Base-by-base conservation (phyloP, 2,888 invertebrate species). In the Volucella zonaria region DNA sequence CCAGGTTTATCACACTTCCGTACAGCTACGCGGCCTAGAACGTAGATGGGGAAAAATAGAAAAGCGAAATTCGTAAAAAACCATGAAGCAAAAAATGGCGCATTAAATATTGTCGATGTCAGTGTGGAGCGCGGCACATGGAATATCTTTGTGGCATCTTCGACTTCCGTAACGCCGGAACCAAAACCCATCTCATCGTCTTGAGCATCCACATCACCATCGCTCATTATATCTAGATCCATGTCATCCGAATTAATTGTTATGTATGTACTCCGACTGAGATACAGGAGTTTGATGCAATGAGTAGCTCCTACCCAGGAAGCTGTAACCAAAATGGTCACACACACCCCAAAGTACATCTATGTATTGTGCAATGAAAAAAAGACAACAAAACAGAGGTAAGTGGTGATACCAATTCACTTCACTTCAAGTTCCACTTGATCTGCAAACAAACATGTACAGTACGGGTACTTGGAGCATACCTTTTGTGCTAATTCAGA, bases 71-170 rank as follows among this genome's bases (percentile, higher is more conserved):
- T 96, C 62, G 97, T 97, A 91, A 96, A 96, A 92, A 98, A 97
- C 97, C 98, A 98, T 40, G 98, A 97, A 8, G 97, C 97, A 92
- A 98, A 97, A 93, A 98, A 98, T 71, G 98, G 98, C 11, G 98
- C 98, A 92, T 96, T 96, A 92, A 97, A 97, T 85, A 90, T 89
- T 86, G 87, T 88, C 51, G 91, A 88, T 61, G 89, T 88, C 67
- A 89, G 89, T 86, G 89, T 89, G 54, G 87, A 81, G 64, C 87
- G 87, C 87, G 90, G 91, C 88, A 91, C 89, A 67, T 91, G 89
- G 87, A 91, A 91, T 86, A 91, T 90, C 87, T 91, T 90, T 83
- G 91, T 90, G 85, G 91, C 90, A 88, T 91, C 91, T 86, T 90
- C 90, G 82, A 91, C 88, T 75, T 90, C 90, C 6, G 81, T 82